Evolutionary conservation across 64 coral and sea anemone species (phyloP).

Genomic region (Astreopora myriophthalma): DNA sequence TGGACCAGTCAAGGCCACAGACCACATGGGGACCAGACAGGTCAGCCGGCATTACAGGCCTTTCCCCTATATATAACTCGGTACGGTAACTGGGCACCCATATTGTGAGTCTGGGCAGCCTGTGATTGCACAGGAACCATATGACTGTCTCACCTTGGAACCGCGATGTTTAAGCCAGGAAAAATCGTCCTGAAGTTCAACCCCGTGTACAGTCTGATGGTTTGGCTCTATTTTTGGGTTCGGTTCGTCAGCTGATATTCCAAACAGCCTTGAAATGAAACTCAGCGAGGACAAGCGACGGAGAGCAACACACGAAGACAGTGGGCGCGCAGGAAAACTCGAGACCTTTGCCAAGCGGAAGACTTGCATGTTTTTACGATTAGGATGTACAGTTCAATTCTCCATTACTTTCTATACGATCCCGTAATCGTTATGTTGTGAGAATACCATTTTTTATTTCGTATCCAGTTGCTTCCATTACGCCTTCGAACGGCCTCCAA

Average conservation of each 20-base stretch:
- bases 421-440: neutral
- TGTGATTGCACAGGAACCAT: no score
- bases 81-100: no score
- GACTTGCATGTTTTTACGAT: neutral
- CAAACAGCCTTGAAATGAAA: slow-evolving; percentile 53
- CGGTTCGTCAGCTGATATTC: neutral
- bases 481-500: no score
- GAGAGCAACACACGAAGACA: neutral
- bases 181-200: slow-evolving; percentile 54
- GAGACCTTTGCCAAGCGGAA: neutral
- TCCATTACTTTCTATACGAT: neutral
- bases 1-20: no score
- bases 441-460: neutral
- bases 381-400: neutral
- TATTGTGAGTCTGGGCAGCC: no score
- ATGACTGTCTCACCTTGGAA: slow-evolving; percentile 41
- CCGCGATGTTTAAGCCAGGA: slow-evolving; percentile 33
- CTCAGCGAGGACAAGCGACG: neutral
- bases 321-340: neutral
- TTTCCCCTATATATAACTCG: no score
- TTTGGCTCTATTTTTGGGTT: neutral
- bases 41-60: no score
- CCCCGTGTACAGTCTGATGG: slow-evolving; percentile 41
- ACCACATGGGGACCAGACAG: no score
- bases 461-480: neutral